Conservation (phyloP, 92 coral and sea anemone species). For the Diadumene lineata region DNA sequence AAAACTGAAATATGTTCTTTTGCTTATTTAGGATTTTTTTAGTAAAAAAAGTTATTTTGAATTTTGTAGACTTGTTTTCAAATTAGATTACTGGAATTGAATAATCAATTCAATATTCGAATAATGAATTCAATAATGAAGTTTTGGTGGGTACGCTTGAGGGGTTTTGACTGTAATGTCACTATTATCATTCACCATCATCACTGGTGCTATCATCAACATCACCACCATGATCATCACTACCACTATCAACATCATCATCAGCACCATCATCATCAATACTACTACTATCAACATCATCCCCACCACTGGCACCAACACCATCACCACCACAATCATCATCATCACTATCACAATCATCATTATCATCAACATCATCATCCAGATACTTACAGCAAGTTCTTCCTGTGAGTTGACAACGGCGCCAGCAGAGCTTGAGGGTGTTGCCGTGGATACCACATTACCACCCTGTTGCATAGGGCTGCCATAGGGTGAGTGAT, state of each 20-base stretch:
- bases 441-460: slow-evolving; percentile 87
- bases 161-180: background rate
- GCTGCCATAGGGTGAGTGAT: slow-evolving; percentile 81
- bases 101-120: too few relatives aligned
- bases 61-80: too few relatives aligned
- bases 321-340: background rate
- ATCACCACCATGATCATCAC: background rate
- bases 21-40: too few relatives aligned
- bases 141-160: background rate
- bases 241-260: too few relatives aligned
- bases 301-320: background rate
- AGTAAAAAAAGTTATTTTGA: too few relatives aligned
- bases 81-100: too few relatives aligned
- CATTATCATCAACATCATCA: background rate
- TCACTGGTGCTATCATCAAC: background rate
- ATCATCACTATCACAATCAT: background rate
- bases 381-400: slow-evolving; percentile 45
- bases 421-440: slow-evolving; percentile 81
- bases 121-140: too few relatives aligned
- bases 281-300: background rate
- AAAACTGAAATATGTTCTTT: background rate
- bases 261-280: background rate
- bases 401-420: slow-evolving; percentile 83
- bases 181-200: background rate
- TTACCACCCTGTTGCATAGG: slow-evolving; percentile 67